Evolutionary conservation across 2,888 invertebrate genomes (phyloP), one percentile per base, ranked within the genome.

Genomic region (Galerucella pusilla): DNA sequence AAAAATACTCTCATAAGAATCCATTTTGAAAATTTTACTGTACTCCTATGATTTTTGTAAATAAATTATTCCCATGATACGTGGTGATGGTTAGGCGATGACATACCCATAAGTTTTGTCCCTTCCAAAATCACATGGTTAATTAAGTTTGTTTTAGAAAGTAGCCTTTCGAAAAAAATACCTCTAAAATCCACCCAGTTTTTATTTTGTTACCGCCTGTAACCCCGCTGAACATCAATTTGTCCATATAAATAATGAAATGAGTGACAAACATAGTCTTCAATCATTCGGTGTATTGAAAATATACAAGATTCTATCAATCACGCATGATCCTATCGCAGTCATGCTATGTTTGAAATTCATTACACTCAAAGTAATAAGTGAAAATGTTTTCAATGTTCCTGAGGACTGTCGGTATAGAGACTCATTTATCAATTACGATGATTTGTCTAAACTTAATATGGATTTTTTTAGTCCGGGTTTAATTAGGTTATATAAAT

Each of bases 241-340:
- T 72, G 66, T 72, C 66, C 28, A 28, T 66, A 72, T 66, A 28
- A 60, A 72, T 66, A 67, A 72, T 72, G 66, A 59, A 72, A 72
- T 66, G 66, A 71, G 54, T 72, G 42, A 60, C 72, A 52, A 72
- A 72, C 66, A 72, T 46, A 72, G 66, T 72, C 66, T 72, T 72
- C 60, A 59, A 72, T 72, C 72, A 72, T 60, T 59, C 66, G 60
- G 35, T 57, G 20, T 57, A 66, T 66, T 59, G 49, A 45, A 66
- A 67, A 72, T 49, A 52, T 66, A 72, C 60, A 72, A 66, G 72
- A 72, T 52, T 72, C 66, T 72, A 72, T 72, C 66, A 72, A 72
- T 72, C 72, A 72, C 66, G 49, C 46, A 25, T 66, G 72, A 72
- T 66, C 57, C 46, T 72, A 72, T 72, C 72, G 66, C 72, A 49